phyloP scores from a whole-genome alignment of 1,140 invertebrate genomes.

The Macrotrachela quadricornifera region DNA sequence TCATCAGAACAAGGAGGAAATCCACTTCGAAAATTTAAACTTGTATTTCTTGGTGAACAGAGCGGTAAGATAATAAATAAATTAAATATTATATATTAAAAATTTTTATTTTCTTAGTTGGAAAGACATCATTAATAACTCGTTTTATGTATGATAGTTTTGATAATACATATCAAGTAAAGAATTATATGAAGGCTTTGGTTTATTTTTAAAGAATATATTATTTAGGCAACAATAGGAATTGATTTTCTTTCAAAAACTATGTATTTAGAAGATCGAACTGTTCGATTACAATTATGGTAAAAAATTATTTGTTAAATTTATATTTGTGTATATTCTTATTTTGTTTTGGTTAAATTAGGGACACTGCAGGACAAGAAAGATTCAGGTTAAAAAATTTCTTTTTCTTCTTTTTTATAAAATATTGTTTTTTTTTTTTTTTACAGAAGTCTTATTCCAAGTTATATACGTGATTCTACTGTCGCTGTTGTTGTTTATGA shows the following conservation, averaged over 20 bases:
- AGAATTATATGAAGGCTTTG: no score
- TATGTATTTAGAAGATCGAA: constrained; percentile 98
- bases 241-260: constrained; percentile 99
- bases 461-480: constrained; percentile 95
- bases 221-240: constrained; percentile 64
- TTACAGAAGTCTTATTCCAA: constrained; percentile 74
- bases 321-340: no score
- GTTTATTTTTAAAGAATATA: no score
- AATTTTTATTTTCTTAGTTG: constrained; percentile 42
- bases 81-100: background rate
- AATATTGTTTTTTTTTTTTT: no score
- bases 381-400: no score
- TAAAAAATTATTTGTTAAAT: constrained; percentile 31
- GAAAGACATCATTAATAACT: constrained; percentile 96
- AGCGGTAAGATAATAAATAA: constrained; percentile 53
- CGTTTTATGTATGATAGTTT: constrained; percentile 99
- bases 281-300: constrained; percentile 89
- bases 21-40: constrained; percentile 92
- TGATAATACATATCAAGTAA: constrained; percentile 94
- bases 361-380: constrained; percentile 32
- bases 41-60: constrained; percentile 96
- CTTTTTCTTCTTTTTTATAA: no score
- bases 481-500: constrained; percentile 99
- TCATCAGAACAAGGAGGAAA: no score
- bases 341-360: no score